phyloP scores from a whole-genome alignment of 2,888 invertebrate species.

The Diarsia dahlii region DNA sequence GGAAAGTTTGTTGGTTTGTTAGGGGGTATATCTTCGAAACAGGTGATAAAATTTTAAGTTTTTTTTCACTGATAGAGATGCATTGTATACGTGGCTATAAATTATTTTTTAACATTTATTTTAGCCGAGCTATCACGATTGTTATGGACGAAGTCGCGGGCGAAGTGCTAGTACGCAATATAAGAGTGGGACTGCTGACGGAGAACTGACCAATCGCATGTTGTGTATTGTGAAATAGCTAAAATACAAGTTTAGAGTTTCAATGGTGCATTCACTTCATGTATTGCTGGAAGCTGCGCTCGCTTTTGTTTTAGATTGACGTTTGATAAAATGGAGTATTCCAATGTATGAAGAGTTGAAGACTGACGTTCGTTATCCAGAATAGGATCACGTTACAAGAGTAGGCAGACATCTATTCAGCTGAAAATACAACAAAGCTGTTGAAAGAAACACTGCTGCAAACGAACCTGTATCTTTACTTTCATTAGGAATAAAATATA shows the following conservation, averaged over 20 bases:
- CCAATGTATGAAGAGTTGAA: not conserved
- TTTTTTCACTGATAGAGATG: too few species aligned
- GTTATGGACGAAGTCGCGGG: too few species aligned
- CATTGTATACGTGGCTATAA: too few species aligned
- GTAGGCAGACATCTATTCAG: not conserved
- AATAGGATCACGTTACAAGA: conserved; percentile 3
- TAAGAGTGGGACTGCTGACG: too few species aligned
- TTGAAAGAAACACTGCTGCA: not conserved
- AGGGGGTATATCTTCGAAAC: too few species aligned
- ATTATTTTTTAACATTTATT: too few species aligned
- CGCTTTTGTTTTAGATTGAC: conserved; percentile 31
- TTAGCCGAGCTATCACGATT: too few species aligned
- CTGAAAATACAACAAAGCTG: not conserved
- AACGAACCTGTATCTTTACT: not conserved
- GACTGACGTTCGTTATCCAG: conserved; percentile 3
- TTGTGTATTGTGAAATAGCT: conserved; percentile 11
- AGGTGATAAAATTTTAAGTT: too few species aligned
- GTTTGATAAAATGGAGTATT: conserved; percentile 6
- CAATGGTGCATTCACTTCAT: not conserved
- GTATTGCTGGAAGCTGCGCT: conserved; percentile 1
- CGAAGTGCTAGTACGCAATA: conserved; percentile 3
- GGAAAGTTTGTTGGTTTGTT: too few species aligned
- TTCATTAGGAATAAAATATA: conserved; percentile 4
- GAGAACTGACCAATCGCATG: conserved; percentile 5
- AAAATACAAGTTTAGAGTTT: conserved; percentile 18